phyloP scores from a whole-genome alignment of 2,113 vertebrate species.

The Pseudonaja textilis region DNA sequence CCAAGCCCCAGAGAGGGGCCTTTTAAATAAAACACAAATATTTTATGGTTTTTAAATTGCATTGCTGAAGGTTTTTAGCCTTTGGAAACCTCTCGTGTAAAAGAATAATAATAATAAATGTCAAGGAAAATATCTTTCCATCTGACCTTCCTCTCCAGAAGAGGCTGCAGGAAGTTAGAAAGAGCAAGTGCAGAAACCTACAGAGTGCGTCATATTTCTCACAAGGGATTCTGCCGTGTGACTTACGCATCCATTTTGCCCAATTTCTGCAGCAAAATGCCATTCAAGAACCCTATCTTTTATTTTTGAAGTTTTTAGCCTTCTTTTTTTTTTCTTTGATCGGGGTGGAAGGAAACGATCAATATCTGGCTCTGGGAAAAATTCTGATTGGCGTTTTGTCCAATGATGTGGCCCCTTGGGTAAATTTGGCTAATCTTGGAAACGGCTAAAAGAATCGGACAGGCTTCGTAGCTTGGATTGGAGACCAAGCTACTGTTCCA shows the following conservation, averaged over 20 bases:
- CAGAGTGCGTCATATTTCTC: background rate
- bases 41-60: background rate
- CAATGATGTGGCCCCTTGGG: background rate
- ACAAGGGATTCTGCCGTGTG: background rate
- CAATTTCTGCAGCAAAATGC: background rate
- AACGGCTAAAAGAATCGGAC: background rate
- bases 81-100: background rate
- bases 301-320: background rate
- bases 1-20: background rate
- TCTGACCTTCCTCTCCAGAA: background rate
- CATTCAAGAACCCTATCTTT: background rate
- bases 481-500: background rate
- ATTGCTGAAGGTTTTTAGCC: background rate
- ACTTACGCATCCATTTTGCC: background rate
- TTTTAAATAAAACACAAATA: background rate
- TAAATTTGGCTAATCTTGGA: background rate
- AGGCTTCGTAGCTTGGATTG: background rate
- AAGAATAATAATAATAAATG: background rate
- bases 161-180: background rate
- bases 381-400: background rate
- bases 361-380: background rate
- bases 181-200: background rate
- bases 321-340: too few species aligned
- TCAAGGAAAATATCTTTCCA: background rate
- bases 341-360: background rate